Conservation (phyloP, 2,888 invertebrate species). For the Parapristionchus giblindavisi region DNA sequence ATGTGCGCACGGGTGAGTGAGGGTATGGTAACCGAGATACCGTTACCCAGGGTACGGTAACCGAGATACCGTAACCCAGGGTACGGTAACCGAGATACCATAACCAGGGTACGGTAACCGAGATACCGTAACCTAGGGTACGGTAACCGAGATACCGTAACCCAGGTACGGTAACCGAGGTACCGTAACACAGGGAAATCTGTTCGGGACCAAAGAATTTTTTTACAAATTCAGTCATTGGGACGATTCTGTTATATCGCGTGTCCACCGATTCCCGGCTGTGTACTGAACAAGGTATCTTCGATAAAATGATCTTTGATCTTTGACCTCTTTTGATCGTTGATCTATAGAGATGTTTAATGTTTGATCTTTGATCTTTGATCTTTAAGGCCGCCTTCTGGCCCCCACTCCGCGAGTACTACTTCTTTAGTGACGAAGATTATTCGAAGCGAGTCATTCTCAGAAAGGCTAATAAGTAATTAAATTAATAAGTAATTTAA, state of each 20-base stretch:
- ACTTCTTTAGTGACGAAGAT: conserved; percentile 50
- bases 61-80: too few species aligned
- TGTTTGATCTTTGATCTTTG: background rate
- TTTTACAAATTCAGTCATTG: conserved; percentile 33
- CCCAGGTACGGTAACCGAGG: too few species aligned
- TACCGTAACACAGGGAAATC: too few species aligned
- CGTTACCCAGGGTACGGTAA: too few species aligned
- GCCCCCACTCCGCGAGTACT: conserved; percentile 58
- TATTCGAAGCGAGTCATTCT: conserved; percentile 20
- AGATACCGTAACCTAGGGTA: background rate
- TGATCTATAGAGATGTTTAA: too few species aligned
- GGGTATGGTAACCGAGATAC: too few species aligned
- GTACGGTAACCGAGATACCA: background rate
- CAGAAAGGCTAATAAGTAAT: conserved; percentile 33
- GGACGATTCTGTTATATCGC: conserved; percentile 41
- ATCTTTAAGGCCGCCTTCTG: conserved; percentile 54
- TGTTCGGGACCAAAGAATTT: too few species aligned
- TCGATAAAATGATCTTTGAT: conserved; percentile 1
- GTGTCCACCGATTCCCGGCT: conserved; percentile 48
- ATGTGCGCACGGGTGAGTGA: too few species aligned
- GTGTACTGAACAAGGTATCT: conserved; percentile 40
- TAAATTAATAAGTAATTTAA: too few species aligned
- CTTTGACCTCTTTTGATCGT: conserved; percentile 15
- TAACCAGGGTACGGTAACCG: background rate
- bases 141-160: too few species aligned